Conservation (phyloP, 1,140 invertebrate species). For the Ceratoteleas bidentatus region DNA sequence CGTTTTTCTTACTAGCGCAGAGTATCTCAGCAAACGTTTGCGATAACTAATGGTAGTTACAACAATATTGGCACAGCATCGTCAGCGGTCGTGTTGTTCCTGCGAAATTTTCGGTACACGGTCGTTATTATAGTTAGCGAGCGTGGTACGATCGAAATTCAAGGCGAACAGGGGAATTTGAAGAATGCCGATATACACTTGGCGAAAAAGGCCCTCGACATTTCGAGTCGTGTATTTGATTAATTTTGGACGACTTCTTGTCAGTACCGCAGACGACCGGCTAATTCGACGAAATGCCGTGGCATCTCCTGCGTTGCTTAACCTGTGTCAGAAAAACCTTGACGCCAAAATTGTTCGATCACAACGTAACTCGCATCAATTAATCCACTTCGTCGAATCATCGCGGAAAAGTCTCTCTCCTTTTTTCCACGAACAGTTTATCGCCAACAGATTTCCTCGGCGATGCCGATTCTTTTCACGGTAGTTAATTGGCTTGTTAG, state of each 20-base stretch:
- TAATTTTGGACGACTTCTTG: constrained; percentile 65
- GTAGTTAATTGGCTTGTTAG: too few relatives aligned
- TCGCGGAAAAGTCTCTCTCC: neutral
- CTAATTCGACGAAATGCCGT: constrained; percentile 51
- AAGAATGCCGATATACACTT: constrained; percentile 56
- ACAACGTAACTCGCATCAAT: constrained; percentile 9
- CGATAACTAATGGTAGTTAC: constrained; percentile 36
- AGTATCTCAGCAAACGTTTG: constrained; percentile 12
- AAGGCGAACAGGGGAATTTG: constrained; percentile 56
- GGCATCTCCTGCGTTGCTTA: constrained; percentile 35
- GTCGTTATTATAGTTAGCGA: constrained; percentile 52
- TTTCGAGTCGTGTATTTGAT: constrained; percentile 60
- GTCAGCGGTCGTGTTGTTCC: constrained; percentile 28
- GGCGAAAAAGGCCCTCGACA: constrained; percentile 60
- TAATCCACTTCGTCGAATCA: constrained; percentile 29
- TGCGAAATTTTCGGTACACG: constrained; percentile 33
- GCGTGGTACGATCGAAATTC: constrained; percentile 60
- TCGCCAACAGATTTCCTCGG: too few relatives aligned
- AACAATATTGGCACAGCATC: constrained; percentile 45
- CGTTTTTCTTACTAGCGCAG: neutral
- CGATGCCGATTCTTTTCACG: too few relatives aligned
- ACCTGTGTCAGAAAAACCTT: constrained; percentile 43
- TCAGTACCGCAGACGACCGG: constrained; percentile 41
- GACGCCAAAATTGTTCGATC: constrained; percentile 44
- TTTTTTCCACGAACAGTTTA: too few relatives aligned